phyloP scores from a whole-genome alignment of 2,888 invertebrate species.

The Prostheceraeus crozeri region DNA sequence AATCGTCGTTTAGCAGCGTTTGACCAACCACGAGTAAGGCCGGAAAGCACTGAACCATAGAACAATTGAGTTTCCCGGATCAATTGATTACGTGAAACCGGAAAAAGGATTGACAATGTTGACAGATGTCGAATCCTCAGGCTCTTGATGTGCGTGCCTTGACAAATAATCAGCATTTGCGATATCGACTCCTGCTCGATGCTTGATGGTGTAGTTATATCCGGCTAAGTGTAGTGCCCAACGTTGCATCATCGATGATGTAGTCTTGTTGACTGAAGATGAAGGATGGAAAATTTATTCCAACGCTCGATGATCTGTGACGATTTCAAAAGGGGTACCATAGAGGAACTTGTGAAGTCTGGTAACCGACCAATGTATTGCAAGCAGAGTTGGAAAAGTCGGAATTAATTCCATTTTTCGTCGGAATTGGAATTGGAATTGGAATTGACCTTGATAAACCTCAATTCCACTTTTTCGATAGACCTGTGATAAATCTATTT shows the following conservation, averaged over 20 bases:
- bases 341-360: conserved; percentile 17
- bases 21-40: conserved; percentile 22
- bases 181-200: conserved; percentile 8
- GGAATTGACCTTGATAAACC: too few relatives aligned
- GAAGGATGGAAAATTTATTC: conserved; percentile 1
- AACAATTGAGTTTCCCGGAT: conserved; percentile 3
- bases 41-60: conserved; percentile 21
- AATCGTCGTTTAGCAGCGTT: conserved; percentile 21
- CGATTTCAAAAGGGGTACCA: conserved; percentile 5
- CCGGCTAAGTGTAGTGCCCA: conserved; percentile 15
- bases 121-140: conserved; percentile 1
- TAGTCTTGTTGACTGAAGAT: conserved; percentile 11
- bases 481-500: too few relatives aligned
- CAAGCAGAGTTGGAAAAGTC: too few relatives aligned
- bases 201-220: conserved; percentile 13
- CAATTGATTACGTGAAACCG: conserved; percentile 10
- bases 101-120: conserved; percentile 7
- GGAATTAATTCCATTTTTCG: too few relatives aligned
- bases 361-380: conserved; percentile 22
- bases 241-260: conserved; percentile 8
- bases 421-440: too few relatives aligned
- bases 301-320: conserved; percentile 16
- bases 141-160: conserved; percentile 12
- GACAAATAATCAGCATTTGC: conserved; percentile 21
- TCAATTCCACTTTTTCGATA: too few relatives aligned